A percentile compares a stretch with the other conserved stretches of the same genome.
phyloP scores from a whole-genome alignment of 1,140 invertebrate species.

The Platorchestia sp. region DNA sequence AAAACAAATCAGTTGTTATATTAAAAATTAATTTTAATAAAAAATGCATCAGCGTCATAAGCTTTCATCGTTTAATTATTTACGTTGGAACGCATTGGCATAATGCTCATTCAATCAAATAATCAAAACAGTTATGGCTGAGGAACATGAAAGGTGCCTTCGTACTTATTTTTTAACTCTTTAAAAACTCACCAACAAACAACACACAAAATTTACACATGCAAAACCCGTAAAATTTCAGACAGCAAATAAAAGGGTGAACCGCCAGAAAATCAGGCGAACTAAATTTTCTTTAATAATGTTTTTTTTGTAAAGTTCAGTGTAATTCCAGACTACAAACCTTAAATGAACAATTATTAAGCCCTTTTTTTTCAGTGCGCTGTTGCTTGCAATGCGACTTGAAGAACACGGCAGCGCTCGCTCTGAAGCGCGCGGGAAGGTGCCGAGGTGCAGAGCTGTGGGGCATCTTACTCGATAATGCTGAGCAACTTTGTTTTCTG shows the following conservation, averaged over 20 bases:
- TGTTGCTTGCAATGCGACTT: background rate
- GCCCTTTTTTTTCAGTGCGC: background rate
- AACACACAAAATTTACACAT: background rate
- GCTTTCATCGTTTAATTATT: background rate
- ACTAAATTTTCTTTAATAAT: background rate
- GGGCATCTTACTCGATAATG: background rate
- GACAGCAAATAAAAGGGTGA: background rate
- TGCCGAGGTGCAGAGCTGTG: background rate
- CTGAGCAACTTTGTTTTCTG: background rate
- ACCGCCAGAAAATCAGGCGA: background rate
- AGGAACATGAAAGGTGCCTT: too few relatives aligned
- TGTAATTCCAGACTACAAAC: background rate
- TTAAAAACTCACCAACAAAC: background rate
- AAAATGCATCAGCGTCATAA: background rate
- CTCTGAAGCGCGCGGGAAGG: background rate
- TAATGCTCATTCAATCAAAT: background rate
- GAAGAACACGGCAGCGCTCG: background rate
- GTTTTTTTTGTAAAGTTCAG: background rate
- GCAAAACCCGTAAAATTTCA: background rate
- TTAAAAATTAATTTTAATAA: background rate
- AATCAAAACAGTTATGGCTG: background rate
- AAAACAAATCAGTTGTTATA: background rate
- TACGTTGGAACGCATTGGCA: background rate
- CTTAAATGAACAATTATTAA: background rate
- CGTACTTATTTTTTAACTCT: background rate